Evolutionary conservation across 2,888 invertebrate genomes (phyloP), one percentile per base, ranked within the genome.

Genomic region (Gnatocerus cornutus): DNA sequence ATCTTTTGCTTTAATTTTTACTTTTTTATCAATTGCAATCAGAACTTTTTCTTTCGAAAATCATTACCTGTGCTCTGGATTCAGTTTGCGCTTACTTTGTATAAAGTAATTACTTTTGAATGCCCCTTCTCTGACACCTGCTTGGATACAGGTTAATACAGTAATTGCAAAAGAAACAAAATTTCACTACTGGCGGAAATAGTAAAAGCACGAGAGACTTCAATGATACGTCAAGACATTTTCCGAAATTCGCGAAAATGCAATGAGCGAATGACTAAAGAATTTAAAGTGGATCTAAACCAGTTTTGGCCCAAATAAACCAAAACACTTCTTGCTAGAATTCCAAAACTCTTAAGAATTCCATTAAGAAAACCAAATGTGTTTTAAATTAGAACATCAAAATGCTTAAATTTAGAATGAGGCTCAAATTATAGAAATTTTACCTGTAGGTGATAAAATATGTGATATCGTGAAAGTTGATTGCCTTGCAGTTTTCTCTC

Each of bases 401-500:
- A 37, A 21, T 21, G 27, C 27, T 27, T 48, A 55, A 55, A 55
- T 55, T 55, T 56, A 41, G 56, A 41, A 39, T 56, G 56, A 27
- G 21, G 10, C 56, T 56, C 27, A 59, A 45, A 59, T 59, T 65
- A 63, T 73, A 73, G 71, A 70, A 74, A 73, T 73, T 65, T 58
- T 67, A 68, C 61, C 69, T 69, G 56, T 62, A 65, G 68, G 71
- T 68, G 71, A 71, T 74, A 68, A 61, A 69, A 68, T 71, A 71
- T 74, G 66, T 70, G 74, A 74, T 74, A 72, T 73, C 76, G 81
- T 81, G 81, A 82, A 81, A 82, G 81, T 81, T 77, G 79, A 74
- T 79, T 75, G 71, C 80, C 79, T 81, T 80, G 79, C 75, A 75
- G 74, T 80, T 79, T 80, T 80, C 77, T 74, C 75, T 75, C 68